Base-by-base conservation (phyloP, 1,140 invertebrate genomes). In the Heliconius hewitsoni region DNA sequence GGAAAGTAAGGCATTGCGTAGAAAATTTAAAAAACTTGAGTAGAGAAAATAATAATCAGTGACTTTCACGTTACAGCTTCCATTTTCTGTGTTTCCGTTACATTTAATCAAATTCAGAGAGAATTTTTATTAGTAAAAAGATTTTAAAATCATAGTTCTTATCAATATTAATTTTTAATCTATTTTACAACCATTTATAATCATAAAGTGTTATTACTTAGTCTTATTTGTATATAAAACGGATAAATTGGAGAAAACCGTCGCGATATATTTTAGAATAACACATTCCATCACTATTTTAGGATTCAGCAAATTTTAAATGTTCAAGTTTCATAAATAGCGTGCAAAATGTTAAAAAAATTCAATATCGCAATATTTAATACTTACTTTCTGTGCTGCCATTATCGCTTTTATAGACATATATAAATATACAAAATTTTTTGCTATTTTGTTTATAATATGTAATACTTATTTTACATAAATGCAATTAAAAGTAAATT, bases 391-490 rank as follows among this genome's bases (percentile, higher is more conserved):
- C n/a, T 30, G 27, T 57, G 46, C 57, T 72, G 60, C 71, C 42
- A 66, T 16, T 74, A n/a, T 82, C 42, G 37, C 55, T 66, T 18
- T 76, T 23, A 73, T 73, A 73, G 71, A 78, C 37, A 66, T 30
- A 66, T 30, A 37, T 34, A 55, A 34, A 34, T 13, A 30, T 27
- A 66, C 27, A 66, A 30, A 5, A 30, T 1, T 5, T 66, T 30
- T 9, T 57, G 9, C 16, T 16, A 66, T 66, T 66, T 13, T 1
- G 27, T 3, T 30, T 66, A 27, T 66, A 66, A 30, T 27, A 27
- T 27, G 9, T 16, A 13, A 30, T 30, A 16, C 13, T 27, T 18
- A 6, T 37, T 30, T 66, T 30, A 66, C 11, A 66, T 66, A n/a
- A 60, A 60, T 60, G 19, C 55, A 60, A 3, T 60, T 23, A 23